Conservation (phyloP, 2,797 vertebrate genomes). For the Alauda arvensis region DNA sequence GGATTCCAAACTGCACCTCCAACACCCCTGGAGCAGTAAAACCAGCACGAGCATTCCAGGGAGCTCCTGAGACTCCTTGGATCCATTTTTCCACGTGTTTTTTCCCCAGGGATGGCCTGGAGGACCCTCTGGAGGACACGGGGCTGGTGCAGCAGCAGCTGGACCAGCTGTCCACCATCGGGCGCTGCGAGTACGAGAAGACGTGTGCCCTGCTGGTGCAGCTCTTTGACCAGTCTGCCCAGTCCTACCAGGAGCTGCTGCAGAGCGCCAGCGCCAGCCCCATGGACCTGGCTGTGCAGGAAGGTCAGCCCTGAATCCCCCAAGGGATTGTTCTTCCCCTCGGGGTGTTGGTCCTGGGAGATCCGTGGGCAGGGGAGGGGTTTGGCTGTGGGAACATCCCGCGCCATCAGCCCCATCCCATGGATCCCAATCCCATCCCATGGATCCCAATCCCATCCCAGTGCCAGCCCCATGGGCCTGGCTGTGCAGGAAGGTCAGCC, state of each 20-base stretch:
- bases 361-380: not conserved
- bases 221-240: slow-evolving; percentile 94
- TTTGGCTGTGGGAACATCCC: too few species aligned
- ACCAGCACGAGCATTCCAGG: not conserved
- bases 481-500: too few species aligned
- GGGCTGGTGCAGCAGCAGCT: slow-evolving; percentile 96
- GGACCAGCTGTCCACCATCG: slow-evolving; percentile 95
- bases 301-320: slow-evolving; percentile 49
- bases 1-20: not conserved
- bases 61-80: not conserved
- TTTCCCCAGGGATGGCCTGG: slow-evolving; percentile 85
- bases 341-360: not conserved
- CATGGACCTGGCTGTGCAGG: slow-evolving; percentile 78
- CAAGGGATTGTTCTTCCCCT: fast-evolving
- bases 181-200: slow-evolving; percentile 96
- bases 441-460: too few species aligned
- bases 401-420: too few species aligned
- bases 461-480: too few species aligned
- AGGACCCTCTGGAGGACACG: slow-evolving; percentile 93
- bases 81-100: not conserved
- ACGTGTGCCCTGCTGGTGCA: slow-evolving; percentile 94
- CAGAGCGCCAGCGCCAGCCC: slow-evolving; percentile 92
- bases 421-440: too few species aligned
- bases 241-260: slow-evolving; percentile 94
- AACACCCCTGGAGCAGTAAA: not conserved